Base-by-base conservation (phyloP, 2,888 invertebrate genomes). In the Notocelia uddmanniana region DNA sequence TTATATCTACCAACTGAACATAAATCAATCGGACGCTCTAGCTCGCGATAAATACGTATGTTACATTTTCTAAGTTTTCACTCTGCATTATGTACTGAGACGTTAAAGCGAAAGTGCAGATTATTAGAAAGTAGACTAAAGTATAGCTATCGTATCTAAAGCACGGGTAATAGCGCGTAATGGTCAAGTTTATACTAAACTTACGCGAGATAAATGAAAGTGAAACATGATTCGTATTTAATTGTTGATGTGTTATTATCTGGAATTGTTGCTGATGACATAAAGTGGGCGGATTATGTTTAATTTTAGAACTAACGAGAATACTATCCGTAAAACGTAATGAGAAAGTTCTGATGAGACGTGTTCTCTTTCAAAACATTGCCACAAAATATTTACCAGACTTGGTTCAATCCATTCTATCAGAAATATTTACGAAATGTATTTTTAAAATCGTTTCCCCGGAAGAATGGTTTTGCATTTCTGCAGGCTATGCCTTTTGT, bases 81-180 rank as follows among this genome's bases (percentile, higher is more conserved):
- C 85, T 80, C 77, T 71, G 72, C 75, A 74, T 73, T 68, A 72
- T 74, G 57, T 60, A 64, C 66, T 69, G 73, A 73, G 58, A 37
- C 52, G 60, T 76, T 78, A 41, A 71, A 83, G 84, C 84, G 89
- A 89, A 88, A 89, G 89, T 86, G 78, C 74, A 82, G 84, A 85
- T 81, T 78, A 82, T 84, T 89, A 87, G 85, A 87, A 88, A 88
- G 87, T 75, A 74, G 80, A 83, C 79, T 69, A 64, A 69, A 74
- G 50, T 48, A 52, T 63, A 23, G 73, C 52, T 52, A 68, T 73
- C 69, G 67, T 64, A 57, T 50, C 67, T 71, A 57, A 72, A 68
- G 60, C 67, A 55, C 72, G 55, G 67, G 23, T 72, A 62, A 68
- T 72, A 52, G 62, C 67, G 37, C 23, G 60, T 72, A 68, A 72